Conservation (phyloP, 2,888 invertebrate species). For the Cremastinae sp. region DNA sequence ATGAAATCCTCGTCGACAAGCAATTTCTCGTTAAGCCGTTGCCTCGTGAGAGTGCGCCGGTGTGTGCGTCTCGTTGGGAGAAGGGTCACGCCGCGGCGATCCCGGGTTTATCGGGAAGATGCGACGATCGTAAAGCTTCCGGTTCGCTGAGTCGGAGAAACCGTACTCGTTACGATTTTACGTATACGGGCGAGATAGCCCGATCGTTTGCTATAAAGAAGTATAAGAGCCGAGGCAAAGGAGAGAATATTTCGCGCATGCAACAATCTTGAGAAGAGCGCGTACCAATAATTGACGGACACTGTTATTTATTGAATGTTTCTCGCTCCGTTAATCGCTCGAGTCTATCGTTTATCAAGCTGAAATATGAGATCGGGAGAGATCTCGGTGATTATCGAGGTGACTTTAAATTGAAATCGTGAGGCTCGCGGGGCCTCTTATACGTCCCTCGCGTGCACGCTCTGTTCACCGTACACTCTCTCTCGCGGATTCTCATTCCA, state of each 20-base stretch:
- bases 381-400: slow-evolving; percentile 66
- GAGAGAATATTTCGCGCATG: neutral
- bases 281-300: slow-evolving; percentile 68
- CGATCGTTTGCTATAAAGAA: slow-evolving; percentile 34
- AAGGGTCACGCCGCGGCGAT: slow-evolving; percentile 35
- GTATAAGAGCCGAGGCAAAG: slow-evolving; percentile 42
- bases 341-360: slow-evolving; percentile 64
- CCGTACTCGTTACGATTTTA: slow-evolving; percentile 19
- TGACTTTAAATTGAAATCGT: slow-evolving; percentile 75
- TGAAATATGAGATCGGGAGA: slow-evolving; percentile 59
- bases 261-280: neutral
- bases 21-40: slow-evolving; percentile 48
- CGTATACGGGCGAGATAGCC: slow-evolving; percentile 13
- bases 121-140: slow-evolving; percentile 55
- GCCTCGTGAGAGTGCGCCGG: slow-evolving; percentile 4
- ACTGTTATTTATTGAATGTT: slow-evolving; percentile 73
- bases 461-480: slow-evolving; percentile 48
- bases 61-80: neutral
- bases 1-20: slow-evolving; percentile 26
- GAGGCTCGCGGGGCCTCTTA: slow-evolving; percentile 53
- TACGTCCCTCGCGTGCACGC: slow-evolving; percentile 21
- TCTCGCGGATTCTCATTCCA: slow-evolving; percentile 51
- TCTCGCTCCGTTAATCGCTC: slow-evolving; percentile 70
- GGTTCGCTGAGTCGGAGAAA: slow-evolving; percentile 54
- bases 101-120: slow-evolving; percentile 13